phyloP scores from a whole-genome alignment of 1,140 invertebrate genomes.

The Eufriesea mexicana region DNA sequence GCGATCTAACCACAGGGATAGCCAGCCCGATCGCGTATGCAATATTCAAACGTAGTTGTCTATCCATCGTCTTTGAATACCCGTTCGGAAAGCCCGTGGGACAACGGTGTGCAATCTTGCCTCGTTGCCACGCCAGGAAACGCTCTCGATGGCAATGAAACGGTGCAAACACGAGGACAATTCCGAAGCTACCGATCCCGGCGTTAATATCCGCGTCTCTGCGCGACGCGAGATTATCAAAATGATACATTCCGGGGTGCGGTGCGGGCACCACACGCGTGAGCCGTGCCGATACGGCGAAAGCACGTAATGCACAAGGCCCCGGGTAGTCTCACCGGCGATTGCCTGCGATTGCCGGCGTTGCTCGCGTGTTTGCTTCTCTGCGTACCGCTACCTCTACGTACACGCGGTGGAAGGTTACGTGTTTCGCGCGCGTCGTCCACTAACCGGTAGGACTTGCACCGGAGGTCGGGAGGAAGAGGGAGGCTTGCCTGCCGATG shows the following conservation, averaged over 20 bases:
- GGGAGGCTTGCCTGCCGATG: constrained; percentile 56
- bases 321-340: neutral
- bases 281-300: constrained; percentile 4
- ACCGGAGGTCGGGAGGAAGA: too few species aligned
- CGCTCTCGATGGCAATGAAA: constrained; percentile 6
- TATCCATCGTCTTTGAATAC: neutral
- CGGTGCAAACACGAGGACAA: neutral
- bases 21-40: neutral
- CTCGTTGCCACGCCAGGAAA: neutral
- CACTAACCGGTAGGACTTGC: neutral
- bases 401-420: constrained; percentile 3
- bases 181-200: neutral
- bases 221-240: constrained; percentile 44
- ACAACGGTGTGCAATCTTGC: neutral
- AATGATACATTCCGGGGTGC: constrained; percentile 31
- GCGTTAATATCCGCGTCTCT: constrained; percentile 28
- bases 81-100: neutral
- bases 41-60: constrained; percentile 13
- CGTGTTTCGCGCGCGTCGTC: constrained; percentile 26
- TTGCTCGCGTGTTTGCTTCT: constrained; percentile 16
- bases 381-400: neutral
- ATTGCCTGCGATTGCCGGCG: constrained; percentile 5
- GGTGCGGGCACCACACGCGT: neutral
- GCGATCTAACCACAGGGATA: neutral
- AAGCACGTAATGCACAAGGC: constrained; percentile 37